Evolutionary conservation across 2,888 invertebrate species (phyloP).

Genomic region (Linnaemya tessellans): DNA sequence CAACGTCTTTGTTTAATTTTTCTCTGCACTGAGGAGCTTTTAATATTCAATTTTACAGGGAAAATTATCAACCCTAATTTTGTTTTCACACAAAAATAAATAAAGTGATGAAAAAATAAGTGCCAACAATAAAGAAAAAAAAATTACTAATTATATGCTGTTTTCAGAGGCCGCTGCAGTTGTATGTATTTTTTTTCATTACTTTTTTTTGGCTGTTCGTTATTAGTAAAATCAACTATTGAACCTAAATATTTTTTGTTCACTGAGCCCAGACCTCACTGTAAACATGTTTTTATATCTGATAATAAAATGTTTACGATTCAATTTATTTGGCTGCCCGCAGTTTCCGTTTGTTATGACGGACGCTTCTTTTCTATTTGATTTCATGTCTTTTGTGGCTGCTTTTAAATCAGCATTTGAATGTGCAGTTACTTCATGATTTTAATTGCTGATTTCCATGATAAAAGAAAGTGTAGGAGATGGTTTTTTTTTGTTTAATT

Average conservation of each 20-base stretch:
- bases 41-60: no score
- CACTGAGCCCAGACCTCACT: not conserved
- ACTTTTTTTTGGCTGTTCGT: no score
- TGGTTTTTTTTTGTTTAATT: not conserved
- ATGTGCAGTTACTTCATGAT: not conserved
- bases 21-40: no score
- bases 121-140: no score
- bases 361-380: not conserved
- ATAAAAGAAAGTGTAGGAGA: slow-evolving; percentile 51
- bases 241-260: not conserved
- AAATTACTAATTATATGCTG: no score
- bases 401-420: not conserved
- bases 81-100: no score
- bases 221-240: no score
- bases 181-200: no score
- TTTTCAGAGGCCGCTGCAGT: no score
- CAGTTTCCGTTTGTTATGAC: slow-evolving; percentile 74
- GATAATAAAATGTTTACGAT: not conserved
- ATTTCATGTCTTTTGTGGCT: not conserved
- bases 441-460: slow-evolving; percentile 36
- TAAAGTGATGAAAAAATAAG: no score
- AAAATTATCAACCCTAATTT: no score
- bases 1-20: no score
- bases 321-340: slow-evolving; percentile 71
- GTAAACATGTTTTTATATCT: slow-evolving; percentile 1